Conservation (phyloP, 2,797 vertebrate species). For the Manis pentadactyla region DNA sequence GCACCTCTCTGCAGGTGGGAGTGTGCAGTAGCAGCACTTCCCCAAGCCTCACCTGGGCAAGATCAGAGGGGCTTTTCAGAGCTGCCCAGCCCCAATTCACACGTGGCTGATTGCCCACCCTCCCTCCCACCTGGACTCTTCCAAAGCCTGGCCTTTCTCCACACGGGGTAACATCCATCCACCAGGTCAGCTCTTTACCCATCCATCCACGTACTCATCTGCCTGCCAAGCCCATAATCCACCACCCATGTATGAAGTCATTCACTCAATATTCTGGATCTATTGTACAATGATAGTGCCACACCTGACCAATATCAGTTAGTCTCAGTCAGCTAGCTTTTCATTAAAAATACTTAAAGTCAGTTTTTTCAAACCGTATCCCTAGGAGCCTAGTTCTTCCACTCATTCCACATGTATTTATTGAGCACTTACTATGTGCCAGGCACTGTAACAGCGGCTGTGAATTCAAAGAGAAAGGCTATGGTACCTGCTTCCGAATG, state of each 20-base stretch:
- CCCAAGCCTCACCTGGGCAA: background rate
- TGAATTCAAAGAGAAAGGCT: background rate
- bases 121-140: background rate
- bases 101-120: background rate
- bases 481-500: background rate
- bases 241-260: background rate
- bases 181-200: background rate
- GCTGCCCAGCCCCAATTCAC: accelerated
- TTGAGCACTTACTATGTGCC: background rate
- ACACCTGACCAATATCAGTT: background rate
- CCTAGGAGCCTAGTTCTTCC: background rate
- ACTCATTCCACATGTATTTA: background rate
- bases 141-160: background rate
- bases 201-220: background rate
- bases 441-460: background rate
- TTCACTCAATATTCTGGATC: background rate
- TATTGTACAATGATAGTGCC: background rate
- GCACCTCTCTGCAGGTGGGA: background rate
- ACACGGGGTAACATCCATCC: background rate
- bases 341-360: background rate
- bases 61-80: background rate
- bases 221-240: background rate
- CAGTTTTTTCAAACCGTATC: background rate
- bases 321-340: background rate
- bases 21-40: background rate